Base-by-base conservation (phyloP, 2,797 vertebrate species). In the Dendrocincla fuliginosa region DNA sequence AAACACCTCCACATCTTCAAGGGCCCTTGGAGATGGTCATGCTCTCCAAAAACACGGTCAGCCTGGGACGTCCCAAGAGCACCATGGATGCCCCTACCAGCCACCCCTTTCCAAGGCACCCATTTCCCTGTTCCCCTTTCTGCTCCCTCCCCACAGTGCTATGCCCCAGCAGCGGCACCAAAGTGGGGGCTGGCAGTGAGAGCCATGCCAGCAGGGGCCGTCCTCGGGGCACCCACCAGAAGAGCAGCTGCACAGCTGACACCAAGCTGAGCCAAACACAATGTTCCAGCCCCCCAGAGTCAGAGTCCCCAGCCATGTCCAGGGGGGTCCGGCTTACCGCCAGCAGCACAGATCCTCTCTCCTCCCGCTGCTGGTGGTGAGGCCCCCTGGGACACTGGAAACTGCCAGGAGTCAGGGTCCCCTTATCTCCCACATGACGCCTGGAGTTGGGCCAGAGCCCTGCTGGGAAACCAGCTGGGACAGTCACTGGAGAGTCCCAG, bases 371-470 rank as follows among this genome's bases (percentile, higher is more conserved):
- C 59, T 1, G 6, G 41, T 19, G 50, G 27, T 1, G 5, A 77
- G 55, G 50, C 32, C 46, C 14, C 57, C 42, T 1, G 4, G 52
- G 41, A 70, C 4, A 2, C 18, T 4, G 10, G 27, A 25, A 37
- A 33, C 28, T 1, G 5, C 50, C 28, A 19, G 63, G 57, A 94
- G 59, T 75, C 82, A 89, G 83, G 52, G 86, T 86, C 27, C 70
- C 57, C 84, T 87, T 96, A 94, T 94, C 86, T 90, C 92, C 52
- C 86, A 90, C 92, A 84, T 75, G 95, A 94, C 69, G 81, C 59
- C 35, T 92, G 96, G 77, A 93, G 39, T 35, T 0, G 2, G 50
- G 90, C 96, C 95, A 96, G 69, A 75, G 61, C 19, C 50, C 65
- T 65, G 74, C 67, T 0, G 4, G 56, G 63, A 93, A 93, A 47